phyloP scores from a whole-genome alignment of 2,797 vertebrate genomes.

The Allobates femoralis region DNA sequence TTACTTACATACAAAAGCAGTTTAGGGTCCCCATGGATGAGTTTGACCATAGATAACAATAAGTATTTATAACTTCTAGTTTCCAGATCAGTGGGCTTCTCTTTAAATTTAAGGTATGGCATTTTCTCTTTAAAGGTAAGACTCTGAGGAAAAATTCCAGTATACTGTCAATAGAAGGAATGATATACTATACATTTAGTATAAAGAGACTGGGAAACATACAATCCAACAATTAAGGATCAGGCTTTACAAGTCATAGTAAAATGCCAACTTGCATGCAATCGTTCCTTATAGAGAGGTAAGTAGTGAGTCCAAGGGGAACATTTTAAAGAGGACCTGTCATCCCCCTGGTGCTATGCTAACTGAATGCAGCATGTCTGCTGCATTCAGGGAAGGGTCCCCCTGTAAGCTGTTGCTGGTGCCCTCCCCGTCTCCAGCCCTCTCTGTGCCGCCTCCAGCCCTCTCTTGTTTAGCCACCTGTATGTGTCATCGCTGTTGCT shows the following conservation, averaged over 20 bases:
- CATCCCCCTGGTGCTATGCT: no score
- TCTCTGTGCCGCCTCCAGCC: no score
- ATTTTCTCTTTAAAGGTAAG: constrained; percentile 98
- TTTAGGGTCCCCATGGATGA: constrained; percentile 97
- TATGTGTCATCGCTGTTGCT: no score
- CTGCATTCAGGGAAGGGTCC: no score
- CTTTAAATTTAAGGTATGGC: constrained; percentile 98
- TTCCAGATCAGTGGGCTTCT: constrained; percentile 94
- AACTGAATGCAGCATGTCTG: no score
- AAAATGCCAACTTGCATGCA: background rate
- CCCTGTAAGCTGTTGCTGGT: no score
- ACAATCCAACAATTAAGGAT: no score
- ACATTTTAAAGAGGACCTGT: no score
- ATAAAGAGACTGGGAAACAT: background rate
- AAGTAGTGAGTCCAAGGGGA: background rate
- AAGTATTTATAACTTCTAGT: constrained; percentile 93
- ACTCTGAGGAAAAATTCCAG: constrained; percentile 81
- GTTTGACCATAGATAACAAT: constrained; percentile 93
- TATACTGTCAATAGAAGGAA: constrained; percentile 56
- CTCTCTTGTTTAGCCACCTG: no score
- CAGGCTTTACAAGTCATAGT: background rate
- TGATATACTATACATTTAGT: constrained; percentile 34
- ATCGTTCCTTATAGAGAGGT: background rate
- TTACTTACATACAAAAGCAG: constrained; percentile 94
- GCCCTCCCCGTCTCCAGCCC: no score